Percentiles rank a stretch among this genome's conserved stretches.
Conservation (phyloP, 1,140 invertebrate species). For the Mycetomoellerius zeteki region DNA sequence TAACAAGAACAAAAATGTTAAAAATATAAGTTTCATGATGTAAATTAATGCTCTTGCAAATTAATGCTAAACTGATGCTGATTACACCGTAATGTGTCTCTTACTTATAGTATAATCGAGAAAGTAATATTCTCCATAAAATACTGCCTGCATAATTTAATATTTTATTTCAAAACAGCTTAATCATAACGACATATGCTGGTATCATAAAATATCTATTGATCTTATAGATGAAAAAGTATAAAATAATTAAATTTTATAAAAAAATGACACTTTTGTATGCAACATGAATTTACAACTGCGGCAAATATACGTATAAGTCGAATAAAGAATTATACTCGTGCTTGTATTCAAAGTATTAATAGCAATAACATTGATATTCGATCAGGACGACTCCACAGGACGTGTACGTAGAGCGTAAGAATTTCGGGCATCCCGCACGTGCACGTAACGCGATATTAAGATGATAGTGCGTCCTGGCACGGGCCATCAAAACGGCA, state of each 20-base stretch:
- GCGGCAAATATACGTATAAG: background rate
- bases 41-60: conserved; percentile 1
- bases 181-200: background rate
- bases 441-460: conserved; percentile 68
- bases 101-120: background rate
- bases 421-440: conserved; percentile 61
- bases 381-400: conserved; percentile 41
- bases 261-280: no score
- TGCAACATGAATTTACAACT: no score
- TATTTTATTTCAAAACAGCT: background rate
- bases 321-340: background rate
- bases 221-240: background rate
- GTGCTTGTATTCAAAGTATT: conserved; percentile 16
- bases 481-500: conserved; percentile 85
- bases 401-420: conserved; percentile 53
- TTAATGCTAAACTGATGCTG: background rate
- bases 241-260: background rate
- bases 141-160: background rate
- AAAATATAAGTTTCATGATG: background rate
- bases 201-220: background rate
- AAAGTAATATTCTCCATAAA: background rate
- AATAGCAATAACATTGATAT: conserved; percentile 12
- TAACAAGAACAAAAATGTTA: background rate
- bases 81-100: background rate
- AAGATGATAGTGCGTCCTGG: conserved; percentile 76